These are phyloP conservation scores for Chorisops tibialis DNA, from an alignment of 2,888 invertebrate species.

Conservation along the genomic window DNA sequence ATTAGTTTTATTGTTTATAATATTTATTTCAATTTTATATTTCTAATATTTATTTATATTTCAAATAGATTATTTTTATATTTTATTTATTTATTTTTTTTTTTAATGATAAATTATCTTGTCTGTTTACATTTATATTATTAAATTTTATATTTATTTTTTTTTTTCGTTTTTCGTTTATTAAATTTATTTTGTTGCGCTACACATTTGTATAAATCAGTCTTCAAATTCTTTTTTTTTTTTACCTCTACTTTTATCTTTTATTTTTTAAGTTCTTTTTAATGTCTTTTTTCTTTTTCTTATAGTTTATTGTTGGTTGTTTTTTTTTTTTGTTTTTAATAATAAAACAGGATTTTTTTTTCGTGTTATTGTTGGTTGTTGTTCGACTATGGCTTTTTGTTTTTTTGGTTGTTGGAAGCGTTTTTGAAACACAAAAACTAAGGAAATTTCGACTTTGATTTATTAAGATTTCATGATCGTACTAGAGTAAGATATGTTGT, in stretches of 20 bases:
- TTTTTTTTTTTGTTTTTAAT: no score
- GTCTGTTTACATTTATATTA: neutral
- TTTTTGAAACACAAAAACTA: no score
- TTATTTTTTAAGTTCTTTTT: neutral
- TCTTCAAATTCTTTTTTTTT: neutral
- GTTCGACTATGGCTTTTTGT: no score
- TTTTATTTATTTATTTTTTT: neutral
- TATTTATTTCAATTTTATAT: neutral
- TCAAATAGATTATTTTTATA: neutral
- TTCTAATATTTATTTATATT: neutral
- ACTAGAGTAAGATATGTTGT: no score
- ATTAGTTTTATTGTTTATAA: neutral
- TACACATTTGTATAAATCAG: neutral
- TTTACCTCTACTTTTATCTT: neutral
- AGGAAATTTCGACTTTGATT: no score
- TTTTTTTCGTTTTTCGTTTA: neutral
- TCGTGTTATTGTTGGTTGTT: no score
- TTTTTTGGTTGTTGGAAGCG: no score
- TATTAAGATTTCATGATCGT: no score
- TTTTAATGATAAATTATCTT: neutral
- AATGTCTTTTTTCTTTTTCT: neutral
- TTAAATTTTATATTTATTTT: neutral
- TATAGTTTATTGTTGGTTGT: neutral
- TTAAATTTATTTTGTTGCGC: neutral
- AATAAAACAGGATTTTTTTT: no score